phyloP scores from a whole-genome alignment of 2,113 vertebrate genomes.

The Mus musculus region DNA sequence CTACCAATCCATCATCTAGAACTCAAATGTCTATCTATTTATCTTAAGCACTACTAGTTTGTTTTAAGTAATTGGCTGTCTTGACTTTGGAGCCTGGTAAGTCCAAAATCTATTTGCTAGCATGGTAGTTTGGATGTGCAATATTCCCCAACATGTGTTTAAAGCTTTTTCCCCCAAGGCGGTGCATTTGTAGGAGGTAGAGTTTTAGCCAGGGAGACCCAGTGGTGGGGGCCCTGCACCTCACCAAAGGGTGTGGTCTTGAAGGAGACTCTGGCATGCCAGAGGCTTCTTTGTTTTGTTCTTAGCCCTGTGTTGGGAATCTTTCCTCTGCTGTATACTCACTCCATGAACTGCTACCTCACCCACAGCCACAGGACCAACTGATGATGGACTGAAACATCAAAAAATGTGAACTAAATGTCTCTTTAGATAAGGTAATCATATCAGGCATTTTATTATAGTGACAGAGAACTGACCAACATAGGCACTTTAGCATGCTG shows the following conservation, averaged over 20 bases:
- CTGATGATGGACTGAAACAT: neutral
- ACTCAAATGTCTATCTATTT: neutral
- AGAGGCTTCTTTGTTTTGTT: neutral
- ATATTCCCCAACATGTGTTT: no score
- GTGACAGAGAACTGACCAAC: neutral
- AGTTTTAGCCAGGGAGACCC: neutral
- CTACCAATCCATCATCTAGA: neutral
- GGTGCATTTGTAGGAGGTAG: neutral
- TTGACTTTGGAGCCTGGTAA: neutral
- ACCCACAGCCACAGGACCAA: neutral
- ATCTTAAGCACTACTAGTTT: neutral
- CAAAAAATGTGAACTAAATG: neutral
- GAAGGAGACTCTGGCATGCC: neutral
- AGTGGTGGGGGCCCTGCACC: neutral
- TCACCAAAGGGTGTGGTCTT: neutral
- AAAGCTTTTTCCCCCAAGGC: neutral
- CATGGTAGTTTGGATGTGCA: neutral
- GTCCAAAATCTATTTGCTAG: neutral
- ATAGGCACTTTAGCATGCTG: neutral
- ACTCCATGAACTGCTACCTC: neutral
- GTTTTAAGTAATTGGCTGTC: neutral
- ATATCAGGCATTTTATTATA: neutral
- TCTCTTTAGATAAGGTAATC: neutral
- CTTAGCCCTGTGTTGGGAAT: no score
- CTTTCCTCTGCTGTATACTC: no score